Percentiles rank a stretch among this genome's conserved stretches.
Conservation (phyloP, 2,113 vertebrate genomes). For the Engraulis encrasicolus region DNA sequence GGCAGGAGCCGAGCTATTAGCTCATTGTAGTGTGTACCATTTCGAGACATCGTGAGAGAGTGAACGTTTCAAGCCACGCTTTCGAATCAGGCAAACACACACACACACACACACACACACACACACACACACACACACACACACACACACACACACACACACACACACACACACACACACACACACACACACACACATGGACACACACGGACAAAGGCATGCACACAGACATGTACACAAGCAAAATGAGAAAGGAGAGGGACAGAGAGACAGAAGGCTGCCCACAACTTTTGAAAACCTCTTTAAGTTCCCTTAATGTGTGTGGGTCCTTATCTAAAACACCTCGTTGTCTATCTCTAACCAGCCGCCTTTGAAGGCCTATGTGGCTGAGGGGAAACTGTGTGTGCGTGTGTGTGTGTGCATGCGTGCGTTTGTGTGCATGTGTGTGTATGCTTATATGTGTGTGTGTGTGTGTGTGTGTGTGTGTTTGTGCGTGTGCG, state of each 20-base stretch:
- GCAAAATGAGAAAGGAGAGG: conserved; percentile 23
- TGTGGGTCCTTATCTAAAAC: conserved; percentile 84
- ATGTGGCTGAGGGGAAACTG: conserved; percentile 67
- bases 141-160: conserved; percentile 57
- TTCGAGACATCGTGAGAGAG: too few relatives aligned
- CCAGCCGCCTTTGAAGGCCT: conserved; percentile 79
- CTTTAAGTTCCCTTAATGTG: conserved; percentile 81
- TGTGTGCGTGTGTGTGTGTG: too few relatives aligned
- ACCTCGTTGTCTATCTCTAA: conserved; percentile 83
- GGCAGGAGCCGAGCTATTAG: too few relatives aligned
- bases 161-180: conserved; percentile 67
- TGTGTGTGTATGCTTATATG: too few relatives aligned
- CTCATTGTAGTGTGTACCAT: too few relatives aligned
- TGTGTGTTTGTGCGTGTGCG: too few relatives aligned
- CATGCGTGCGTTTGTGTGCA: too few relatives aligned
- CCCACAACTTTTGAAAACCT: conserved; percentile 75
- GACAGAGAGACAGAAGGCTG: conserved; percentile 62
- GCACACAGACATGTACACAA: conserved; percentile 37
- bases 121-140: conserved; percentile 57
- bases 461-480: too few relatives aligned
- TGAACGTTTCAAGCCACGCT: too few relatives aligned
- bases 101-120: conserved; percentile 58
- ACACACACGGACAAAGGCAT: conserved; percentile 12
- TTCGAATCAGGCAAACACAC: conserved; percentile 57
- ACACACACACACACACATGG: conserved; percentile 43